These are phyloP conservation scores for Drosophila greeni DNA, from an alignment of 2,888 invertebrate genomes.

Conservation along the genomic window DNA sequence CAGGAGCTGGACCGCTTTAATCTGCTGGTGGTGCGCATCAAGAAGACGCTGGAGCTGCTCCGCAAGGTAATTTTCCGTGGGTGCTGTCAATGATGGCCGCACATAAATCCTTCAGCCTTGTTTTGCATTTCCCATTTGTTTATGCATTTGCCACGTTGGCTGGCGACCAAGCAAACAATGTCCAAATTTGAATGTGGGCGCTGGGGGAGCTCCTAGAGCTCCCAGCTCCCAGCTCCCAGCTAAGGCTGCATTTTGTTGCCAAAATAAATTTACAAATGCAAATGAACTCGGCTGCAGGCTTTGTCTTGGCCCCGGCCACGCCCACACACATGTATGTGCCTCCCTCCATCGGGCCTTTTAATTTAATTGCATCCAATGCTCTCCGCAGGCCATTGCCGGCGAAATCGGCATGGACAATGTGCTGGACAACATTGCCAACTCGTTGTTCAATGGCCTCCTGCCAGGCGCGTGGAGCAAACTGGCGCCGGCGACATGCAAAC, in stretches of 20 bases:
- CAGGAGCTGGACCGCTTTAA: conserved; percentile 95
- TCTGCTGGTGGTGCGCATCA: conserved; percentile 85
- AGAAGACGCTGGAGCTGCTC: conserved; percentile 84
- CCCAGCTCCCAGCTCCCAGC: conserved; percentile 1
- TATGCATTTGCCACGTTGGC: conserved; percentile 71
- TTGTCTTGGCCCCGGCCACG: conserved; percentile 54
- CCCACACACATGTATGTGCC: conserved; percentile 48
- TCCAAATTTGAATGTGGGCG: conserved; percentile 48
- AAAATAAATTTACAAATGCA: conserved; percentile 71
- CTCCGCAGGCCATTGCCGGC: conserved; percentile 87
- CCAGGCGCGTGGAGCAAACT: conserved; percentile 89
- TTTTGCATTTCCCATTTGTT: conserved; percentile 62
- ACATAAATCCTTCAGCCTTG: conserved; percentile 71
- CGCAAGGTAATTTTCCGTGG: conserved; percentile 80
- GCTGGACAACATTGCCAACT: conserved; percentile 89
- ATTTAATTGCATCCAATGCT: conserved; percentile 67
- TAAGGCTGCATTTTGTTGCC: conserved; percentile 59
- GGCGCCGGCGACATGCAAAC: conserved; percentile 92
- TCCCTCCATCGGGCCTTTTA: conserved; percentile 51
- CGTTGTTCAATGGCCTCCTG: conserved; percentile 91
- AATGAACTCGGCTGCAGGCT: conserved; percentile 52
- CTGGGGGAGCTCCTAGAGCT: conserved; percentile 8
- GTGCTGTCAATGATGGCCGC: conserved; percentile 59
- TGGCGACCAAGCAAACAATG: conserved; percentile 50
- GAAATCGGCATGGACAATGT: conserved; percentile 94